Conservation (phyloP, 2,888 invertebrate species). For the Incurvaria masculella region DNA sequence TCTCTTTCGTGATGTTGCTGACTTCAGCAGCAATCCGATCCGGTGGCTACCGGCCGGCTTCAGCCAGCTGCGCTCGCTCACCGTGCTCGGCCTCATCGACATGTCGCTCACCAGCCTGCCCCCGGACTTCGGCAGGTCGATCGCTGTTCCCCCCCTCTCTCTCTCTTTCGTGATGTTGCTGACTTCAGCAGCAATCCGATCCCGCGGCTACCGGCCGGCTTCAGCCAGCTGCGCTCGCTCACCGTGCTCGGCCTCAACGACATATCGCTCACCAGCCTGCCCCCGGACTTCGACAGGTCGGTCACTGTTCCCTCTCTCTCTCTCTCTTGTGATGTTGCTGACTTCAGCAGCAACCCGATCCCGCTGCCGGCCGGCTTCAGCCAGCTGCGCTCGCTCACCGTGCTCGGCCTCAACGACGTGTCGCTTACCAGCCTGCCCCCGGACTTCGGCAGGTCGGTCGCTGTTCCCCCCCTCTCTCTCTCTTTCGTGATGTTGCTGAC, state of each 20-base stretch:
- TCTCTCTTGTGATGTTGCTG: constrained; percentile 62
- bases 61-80: constrained; percentile 90
- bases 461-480: too few species aligned
- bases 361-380: constrained; percentile 95
- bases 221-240: constrained; percentile 91
- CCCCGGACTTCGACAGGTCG: constrained; percentile 94
- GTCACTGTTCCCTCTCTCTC: constrained; percentile 14
- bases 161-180: constrained; percentile 71
- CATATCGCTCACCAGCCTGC: constrained; percentile 93
- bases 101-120: constrained; percentile 96
- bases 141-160: too few species aligned
- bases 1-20: constrained; percentile 60
- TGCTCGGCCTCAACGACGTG: constrained; percentile 96
- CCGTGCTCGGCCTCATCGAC: constrained; percentile 94
- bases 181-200: constrained; percentile 99
- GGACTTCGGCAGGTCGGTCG: constrained; percentile 92
- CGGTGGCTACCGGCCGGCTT: constrained; percentile 89
- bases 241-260: constrained; percentile 96
- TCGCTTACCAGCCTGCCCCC: constrained; percentile 91
- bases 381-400: constrained; percentile 89
- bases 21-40: constrained; percentile 98
- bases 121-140: constrained; percentile 93
- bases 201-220: constrained; percentile 87
- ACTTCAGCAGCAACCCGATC: constrained; percentile 98
- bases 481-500: constrained; percentile 70